phyloP scores from a whole-genome alignment of 2,113 vertebrate genomes.

The zebrafish (Danio rerio) region DNA sequence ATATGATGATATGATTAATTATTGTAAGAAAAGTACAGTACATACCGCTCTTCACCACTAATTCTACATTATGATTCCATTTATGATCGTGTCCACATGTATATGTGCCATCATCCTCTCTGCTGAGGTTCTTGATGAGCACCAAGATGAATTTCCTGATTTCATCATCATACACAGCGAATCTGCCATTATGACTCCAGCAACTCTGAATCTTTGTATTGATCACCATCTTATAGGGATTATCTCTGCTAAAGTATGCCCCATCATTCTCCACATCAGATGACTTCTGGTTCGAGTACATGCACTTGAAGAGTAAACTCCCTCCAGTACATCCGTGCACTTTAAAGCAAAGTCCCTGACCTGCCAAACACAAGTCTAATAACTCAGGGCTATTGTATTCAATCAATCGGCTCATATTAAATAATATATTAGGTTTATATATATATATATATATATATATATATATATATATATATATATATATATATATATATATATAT shows the following conservation, averaged over 20 bases:
- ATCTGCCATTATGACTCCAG: neutral
- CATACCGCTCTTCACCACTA: fast-evolving
- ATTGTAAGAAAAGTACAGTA: neutral
- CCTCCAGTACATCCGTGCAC: neutral
- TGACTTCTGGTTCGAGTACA: neutral
- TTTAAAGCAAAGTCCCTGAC: neutral
- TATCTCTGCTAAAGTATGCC: neutral
- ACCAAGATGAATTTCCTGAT: neutral
- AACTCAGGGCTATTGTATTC: neutral
- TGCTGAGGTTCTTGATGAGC: neutral
- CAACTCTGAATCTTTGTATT: neutral
- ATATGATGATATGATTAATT: neutral
- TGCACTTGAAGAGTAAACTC: slow-evolving; percentile 9
- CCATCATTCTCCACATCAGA: neutral
- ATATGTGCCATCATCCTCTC: neutral
- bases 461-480: too few relatives aligned
- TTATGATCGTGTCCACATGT: neutral
- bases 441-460: too few relatives aligned
- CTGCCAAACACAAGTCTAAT: neutral
- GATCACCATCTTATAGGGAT: neutral
- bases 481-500: too few relatives aligned
- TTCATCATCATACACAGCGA: neutral
- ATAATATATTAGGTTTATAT: too few relatives aligned
- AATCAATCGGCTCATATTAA: neutral
- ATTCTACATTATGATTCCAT: neutral